Evolutionary conservation across 2,113 vertebrate species (phyloP).

Genomic region (Poecile atricapillus): DNA sequence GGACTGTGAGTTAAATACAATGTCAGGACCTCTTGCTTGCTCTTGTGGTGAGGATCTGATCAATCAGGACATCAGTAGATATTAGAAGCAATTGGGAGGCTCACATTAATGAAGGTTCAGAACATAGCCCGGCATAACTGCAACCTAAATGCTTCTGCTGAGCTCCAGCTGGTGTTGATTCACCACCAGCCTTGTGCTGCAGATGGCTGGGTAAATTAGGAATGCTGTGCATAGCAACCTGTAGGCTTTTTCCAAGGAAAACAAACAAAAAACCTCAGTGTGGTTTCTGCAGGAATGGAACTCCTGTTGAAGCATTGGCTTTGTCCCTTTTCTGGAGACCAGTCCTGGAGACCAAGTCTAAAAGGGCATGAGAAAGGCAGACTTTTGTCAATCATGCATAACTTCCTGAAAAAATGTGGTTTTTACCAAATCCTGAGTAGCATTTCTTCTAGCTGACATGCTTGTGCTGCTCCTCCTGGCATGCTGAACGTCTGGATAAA

Average conservation of each 20-base stretch:
- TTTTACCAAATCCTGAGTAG: neutral
- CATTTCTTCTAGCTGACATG: neutral
- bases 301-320: neutral
- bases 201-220: conserved; percentile 13
- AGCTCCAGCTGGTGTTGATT: conserved; percentile 42
- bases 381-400: neutral
- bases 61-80: neutral
- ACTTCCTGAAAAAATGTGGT: accelerated
- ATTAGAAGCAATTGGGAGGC: neutral
- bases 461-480: neutral
- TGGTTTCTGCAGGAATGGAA: neutral
- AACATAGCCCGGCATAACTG: neutral
- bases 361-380: neutral
- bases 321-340: neutral
- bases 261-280: neutral
- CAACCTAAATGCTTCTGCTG: neutral
- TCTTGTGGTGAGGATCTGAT: neutral
- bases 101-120: neutral
- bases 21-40: neutral
- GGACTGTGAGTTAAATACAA: neutral
- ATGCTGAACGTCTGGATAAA: neutral
- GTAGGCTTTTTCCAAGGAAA: conserved; percentile 21
- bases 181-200: conserved; percentile 9
- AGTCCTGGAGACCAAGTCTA: neutral
- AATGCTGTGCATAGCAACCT: conserved; percentile 7